Base-by-base conservation (phyloP, 2,113 vertebrate species). In the Bostrychus sinensis region DNA sequence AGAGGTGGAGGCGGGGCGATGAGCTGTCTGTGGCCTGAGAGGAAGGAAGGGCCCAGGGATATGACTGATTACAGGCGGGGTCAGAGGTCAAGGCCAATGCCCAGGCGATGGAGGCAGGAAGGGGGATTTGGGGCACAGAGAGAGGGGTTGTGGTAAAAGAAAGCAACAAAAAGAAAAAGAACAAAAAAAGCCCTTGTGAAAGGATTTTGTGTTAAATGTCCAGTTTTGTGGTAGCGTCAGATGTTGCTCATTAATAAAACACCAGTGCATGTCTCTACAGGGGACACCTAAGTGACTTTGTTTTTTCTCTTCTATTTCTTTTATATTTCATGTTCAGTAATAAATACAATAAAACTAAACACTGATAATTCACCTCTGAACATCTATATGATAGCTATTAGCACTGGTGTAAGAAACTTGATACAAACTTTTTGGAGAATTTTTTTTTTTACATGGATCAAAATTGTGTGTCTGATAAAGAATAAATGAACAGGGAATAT, bases 51-150 rank as follows among this genome's bases (percentile, higher is more conserved):
- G 84, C 88, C 86, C 88, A 87, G 85, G 86, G 92, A 91, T 90
- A 92, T 94, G 93, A 94, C 87, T 92, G 93, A 95, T 93, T 93
- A 90, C 83, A 72, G 77, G 66, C 16, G 0, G 84, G 91, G 83
- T 91, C 89, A 92, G 66, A 85, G 93, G 89, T 93, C 91, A 78
- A 89, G 87, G 88, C 86, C 90, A 62, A 57, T 83, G 89, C 92
- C 88, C 80, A 70, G 79, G 83, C 87, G 84, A 81, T 81, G 81
- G 86, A 78, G 82, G 88, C 78, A 66, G 65, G 78, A 77, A 62
- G 62, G 73, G 55, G 78, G 62, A 57, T 46, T 43, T 73, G 77
- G 73, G 79, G 86, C 73, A 58, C 78, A 54, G 54, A 89, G 67
- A 73, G 78, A 76, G 78, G 81, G 63, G 71, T 74, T 68, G 71